Conservation (phyloP, 2,888 invertebrate species). For the Automeris io region DNA sequence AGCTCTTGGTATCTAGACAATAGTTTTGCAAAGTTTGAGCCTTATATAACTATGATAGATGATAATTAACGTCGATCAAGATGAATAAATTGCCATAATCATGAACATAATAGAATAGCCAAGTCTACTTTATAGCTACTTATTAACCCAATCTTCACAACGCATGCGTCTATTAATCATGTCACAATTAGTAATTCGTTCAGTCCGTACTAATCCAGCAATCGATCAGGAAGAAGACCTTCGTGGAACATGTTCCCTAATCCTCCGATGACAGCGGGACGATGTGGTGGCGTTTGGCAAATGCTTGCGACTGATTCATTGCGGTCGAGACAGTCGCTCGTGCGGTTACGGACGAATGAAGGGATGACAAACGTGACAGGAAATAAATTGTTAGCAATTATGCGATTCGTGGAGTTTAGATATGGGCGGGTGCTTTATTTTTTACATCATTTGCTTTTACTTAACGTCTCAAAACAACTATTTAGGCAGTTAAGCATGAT, state of each 20-base stretch:
- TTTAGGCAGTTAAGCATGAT: too few species aligned
- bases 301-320: slow-evolving; percentile 29
- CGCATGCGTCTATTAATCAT: too few species aligned
- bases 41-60: too few species aligned
- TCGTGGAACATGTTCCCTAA: slow-evolving; percentile 64
- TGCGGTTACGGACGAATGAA: slow-evolving; percentile 49
- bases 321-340: slow-evolving; percentile 26
- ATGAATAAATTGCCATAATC: too few species aligned
- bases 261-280: slow-evolving; percentile 46
- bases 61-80: too few species aligned
- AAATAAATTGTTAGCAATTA: slow-evolving; percentile 65
- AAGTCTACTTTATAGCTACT: too few species aligned
- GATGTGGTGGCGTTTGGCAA: slow-evolving; percentile 33
- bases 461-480: too few species aligned
- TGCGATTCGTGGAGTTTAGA: slow-evolving; percentile 19
- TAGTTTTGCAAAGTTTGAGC: too few species aligned
- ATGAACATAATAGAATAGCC: too few species aligned
- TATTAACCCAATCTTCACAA: too few species aligned
- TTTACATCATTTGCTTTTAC: slow-evolving; percentile 11
- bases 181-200: slow-evolving; percentile 15
- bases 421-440: slow-evolving; percentile 32
- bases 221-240: slow-evolving; percentile 50
- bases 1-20: too few species aligned
- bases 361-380: slow-evolving; percentile 65
- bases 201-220: slow-evolving; percentile 33